Base-by-base conservation (phyloP, 2,797 vertebrate genomes). In the Channallabes apus region DNA sequence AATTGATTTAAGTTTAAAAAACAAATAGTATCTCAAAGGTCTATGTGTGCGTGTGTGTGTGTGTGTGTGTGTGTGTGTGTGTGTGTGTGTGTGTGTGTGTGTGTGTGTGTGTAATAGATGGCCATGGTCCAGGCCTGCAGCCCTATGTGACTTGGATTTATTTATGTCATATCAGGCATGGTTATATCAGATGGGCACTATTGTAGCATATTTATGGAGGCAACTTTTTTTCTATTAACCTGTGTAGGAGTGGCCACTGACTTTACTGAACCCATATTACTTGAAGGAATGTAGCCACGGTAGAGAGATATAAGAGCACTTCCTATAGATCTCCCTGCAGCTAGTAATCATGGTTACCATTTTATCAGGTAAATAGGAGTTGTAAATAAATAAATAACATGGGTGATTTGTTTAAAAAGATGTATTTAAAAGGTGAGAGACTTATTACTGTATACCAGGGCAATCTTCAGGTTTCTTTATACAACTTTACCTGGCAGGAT, bases 71-170 rank as follows among this genome's bases (percentile, higher is more conserved):
- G 18, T 71, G 68, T 71, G 64, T 78, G 78, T 77, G 51, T 76
- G n/a, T 64, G 32, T 78, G 80, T 86, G 18, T 77, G 80, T 86
- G 22, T 32, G 73, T 41, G 51, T 73, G 68, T 18, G 27, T 51
- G 22, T 73, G 72, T 51, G 12, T 51, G 32, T 11, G 68, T 41
- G 18, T 88, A 86, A 88, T 85, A 67, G 85, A 90, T 82, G 75
- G 82, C 85, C 77, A 69, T 84, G 56, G 84, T 80, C 84, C 67
- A 82, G 87, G 84, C 86, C 86, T 87, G 86, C 82, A 86, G 78
- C 76, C 64, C 84, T 72, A 86, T 71, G 83, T 68, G 84, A 84
- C 82, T 89, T 90, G 88, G 90, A 84, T 94, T 92, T 93, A 93
- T 90, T 92, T 72, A 64, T 72, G 84, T 89, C 93, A 88, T 92